Percentiles rank a stretch among this genome's conserved stretches.
Conservation (phyloP, 2,113 vertebrate species). For the Lota lota region DNA sequence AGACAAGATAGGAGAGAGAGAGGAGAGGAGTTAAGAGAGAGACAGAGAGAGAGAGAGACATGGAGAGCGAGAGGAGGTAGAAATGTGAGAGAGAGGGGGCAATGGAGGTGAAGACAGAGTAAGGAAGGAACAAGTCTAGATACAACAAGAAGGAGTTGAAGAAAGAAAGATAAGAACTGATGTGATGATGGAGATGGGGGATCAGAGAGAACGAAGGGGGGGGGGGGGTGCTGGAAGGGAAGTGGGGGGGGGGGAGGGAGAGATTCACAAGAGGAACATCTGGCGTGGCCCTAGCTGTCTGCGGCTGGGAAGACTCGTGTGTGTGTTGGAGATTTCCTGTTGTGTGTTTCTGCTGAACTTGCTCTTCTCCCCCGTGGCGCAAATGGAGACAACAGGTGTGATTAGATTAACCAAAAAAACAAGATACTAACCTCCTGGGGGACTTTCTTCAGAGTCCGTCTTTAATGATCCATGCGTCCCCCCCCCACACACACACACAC, state of each 20-base stretch:
- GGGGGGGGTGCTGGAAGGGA: constrained; percentile 6
- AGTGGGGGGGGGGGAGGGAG: constrained; percentile 15
- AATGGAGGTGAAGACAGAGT: background rate
- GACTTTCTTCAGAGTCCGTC: background rate
- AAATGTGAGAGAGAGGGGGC: no score
- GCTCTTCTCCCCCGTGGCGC: constrained; percentile 54
- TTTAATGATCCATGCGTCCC: background rate
- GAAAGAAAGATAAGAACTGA: background rate
- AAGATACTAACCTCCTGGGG: no score
- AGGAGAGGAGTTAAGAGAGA: background rate
- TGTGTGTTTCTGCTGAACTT: constrained; percentile 47
- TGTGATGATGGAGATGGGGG: constrained; percentile 11
- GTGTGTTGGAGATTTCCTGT: constrained; percentile 62
- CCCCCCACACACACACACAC: no score
- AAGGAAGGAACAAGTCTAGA: background rate
- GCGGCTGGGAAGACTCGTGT: constrained; percentile 41
- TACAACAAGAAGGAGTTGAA: no score
- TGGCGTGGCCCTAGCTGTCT: constrained; percentile 50
- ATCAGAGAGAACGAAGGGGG: constrained; percentile 4
- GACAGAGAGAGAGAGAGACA: background rate
- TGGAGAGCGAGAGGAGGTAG: background rate
- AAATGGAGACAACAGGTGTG: constrained; percentile 67
- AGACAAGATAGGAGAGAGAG: no score
- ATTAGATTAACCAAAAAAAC: constrained; percentile 19
- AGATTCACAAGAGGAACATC: constrained; percentile 58